Percentiles rank a stretch among this genome's conserved stretches.
These are phyloP conservation scores for Mycteria americana DNA, from an alignment of 2,797 vertebrate species.

Conservation along the genomic window DNA sequence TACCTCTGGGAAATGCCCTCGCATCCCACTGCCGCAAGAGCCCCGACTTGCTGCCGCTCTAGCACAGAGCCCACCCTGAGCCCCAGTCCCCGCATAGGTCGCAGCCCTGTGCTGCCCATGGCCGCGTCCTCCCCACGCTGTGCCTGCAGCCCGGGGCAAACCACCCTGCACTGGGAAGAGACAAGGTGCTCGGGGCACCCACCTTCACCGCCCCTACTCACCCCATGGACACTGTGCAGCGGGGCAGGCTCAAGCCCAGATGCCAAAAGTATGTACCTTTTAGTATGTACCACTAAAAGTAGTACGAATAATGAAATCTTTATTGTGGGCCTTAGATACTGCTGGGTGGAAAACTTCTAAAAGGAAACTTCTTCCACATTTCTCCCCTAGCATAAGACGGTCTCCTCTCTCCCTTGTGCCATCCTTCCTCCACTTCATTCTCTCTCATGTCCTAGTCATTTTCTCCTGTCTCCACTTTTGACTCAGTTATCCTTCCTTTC, in stretches of 20 bases:
- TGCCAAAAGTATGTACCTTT: not conserved
- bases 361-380: not conserved
- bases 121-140: not conserved
- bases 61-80: not conserved
- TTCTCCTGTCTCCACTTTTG: not conserved
- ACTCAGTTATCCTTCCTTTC: not conserved
- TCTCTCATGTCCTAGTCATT: not conserved
- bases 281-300: not conserved
- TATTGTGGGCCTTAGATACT: not conserved
- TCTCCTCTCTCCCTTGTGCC: not conserved
- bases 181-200: rapidly evolving
- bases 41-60: rapidly evolving
- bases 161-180: rapidly evolving
- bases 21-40: rapidly evolving
- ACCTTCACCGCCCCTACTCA: not conserved
- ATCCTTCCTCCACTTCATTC: not conserved
- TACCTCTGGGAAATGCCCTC: not conserved
- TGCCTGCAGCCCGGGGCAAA: not conserved
- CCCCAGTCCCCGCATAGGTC: rapidly evolving
- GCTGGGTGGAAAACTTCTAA: not conserved
- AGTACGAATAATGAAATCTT: not conserved
- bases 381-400: not conserved
- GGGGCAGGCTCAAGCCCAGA: not conserved
- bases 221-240: not conserved
- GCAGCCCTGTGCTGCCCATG: rapidly evolving